Evolutionary conservation across 1,140 invertebrate species (phyloP).

Genomic region (Hydropsyche tenuis): DNA sequence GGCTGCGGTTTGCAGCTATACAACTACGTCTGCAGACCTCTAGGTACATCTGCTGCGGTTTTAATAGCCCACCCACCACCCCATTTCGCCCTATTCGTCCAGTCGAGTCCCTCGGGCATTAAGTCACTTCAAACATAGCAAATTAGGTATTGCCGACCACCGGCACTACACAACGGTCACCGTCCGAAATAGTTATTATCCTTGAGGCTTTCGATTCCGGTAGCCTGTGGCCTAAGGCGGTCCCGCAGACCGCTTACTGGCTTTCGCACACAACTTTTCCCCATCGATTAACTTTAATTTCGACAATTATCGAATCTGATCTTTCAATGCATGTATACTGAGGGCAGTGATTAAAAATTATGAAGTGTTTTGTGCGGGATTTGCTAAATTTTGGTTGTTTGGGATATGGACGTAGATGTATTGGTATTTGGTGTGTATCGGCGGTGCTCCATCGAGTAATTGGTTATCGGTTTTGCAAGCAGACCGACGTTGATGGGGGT

Average conservation of each 20-base stretch:
- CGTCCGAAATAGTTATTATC: conserved; percentile 39
- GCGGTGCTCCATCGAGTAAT: background rate
- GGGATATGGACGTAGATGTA: too few species aligned
- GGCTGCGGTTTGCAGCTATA: background rate
- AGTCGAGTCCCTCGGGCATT: conserved; percentile 17
- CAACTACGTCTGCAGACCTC: background rate
- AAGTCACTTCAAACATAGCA: conserved; percentile 34
- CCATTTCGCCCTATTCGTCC: background rate
- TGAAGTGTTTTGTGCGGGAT: too few species aligned
- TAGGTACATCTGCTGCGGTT: conserved; percentile 30
- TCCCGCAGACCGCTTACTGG: background rate
- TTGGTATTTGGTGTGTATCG: background rate
- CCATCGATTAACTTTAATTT: too few species aligned
- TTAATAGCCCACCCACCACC: background rate
- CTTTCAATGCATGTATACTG: too few species aligned
- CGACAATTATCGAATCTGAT: too few species aligned
- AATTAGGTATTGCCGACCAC: conserved; percentile 23
- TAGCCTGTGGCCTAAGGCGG: conserved; percentile 18
- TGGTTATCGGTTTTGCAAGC: background rate
- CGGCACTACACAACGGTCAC: conserved; percentile 13
- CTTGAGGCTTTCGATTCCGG: conserved; percentile 34
- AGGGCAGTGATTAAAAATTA: too few species aligned
- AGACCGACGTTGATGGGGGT: background rate
- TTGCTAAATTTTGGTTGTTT: too few species aligned
- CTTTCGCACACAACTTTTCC: too few species aligned